Conservation (phyloP, 2,888 invertebrate species). For the Nemotelus pantherinus region DNA sequence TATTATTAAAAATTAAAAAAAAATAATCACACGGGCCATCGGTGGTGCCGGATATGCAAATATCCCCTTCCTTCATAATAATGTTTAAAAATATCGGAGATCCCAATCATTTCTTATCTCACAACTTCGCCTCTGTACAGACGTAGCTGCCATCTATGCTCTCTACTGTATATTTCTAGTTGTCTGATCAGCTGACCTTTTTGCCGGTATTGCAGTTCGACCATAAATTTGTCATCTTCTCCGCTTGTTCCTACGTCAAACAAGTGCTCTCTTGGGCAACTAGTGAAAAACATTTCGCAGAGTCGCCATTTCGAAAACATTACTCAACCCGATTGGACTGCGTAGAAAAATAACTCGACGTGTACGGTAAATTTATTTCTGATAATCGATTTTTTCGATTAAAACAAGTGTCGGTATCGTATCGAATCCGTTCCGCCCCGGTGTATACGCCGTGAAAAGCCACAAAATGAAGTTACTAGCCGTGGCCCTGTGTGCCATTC, state of each 20-base stretch:
- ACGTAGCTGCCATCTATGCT: too few relatives aligned
- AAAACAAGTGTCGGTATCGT: slow-evolving; percentile 3
- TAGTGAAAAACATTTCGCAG: background rate
- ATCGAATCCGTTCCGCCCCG: background rate
- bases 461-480: slow-evolving; percentile 62
- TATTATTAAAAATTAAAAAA: too few relatives aligned
- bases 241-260: background rate
- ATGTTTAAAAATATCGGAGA: too few relatives aligned
- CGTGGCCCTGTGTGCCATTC: slow-evolving; percentile 64
- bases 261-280: background rate
- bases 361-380: background rate
- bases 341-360: background rate
- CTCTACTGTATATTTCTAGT: background rate
- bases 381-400: background rate
- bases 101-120: too few relatives aligned
- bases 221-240: background rate
- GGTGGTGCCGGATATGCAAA: too few relatives aligned
- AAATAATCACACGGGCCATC: too few relatives aligned
- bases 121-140: too few relatives aligned
- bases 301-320: slow-evolving; percentile 38
- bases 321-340: slow-evolving; percentile 19
- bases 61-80: too few relatives aligned
- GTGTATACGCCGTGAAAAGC: background rate
- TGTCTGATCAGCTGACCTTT: slow-evolving; percentile 5
- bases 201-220: slow-evolving; percentile 11